Conservation (phyloP, 92 coral and sea anemone genomes). For the Actinernus sp. region DNA sequence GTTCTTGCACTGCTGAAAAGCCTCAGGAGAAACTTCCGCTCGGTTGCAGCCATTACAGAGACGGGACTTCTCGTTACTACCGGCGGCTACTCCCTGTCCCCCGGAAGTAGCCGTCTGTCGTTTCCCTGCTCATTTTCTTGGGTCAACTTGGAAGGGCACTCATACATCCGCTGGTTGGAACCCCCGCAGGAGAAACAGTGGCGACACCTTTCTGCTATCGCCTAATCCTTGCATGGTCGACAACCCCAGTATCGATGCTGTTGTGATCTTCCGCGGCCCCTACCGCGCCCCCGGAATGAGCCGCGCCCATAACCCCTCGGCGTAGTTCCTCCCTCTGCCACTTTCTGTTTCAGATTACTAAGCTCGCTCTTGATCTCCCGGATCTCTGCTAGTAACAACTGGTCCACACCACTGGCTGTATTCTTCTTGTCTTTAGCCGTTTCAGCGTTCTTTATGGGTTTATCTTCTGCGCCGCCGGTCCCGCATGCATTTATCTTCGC, state of each 20-base stretch:
- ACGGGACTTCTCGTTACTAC: conserved; percentile 39
- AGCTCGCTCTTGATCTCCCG: conserved; percentile 52
- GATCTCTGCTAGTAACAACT: conserved; percentile 35
- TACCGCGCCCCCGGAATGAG: conserved; percentile 7
- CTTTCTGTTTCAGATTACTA: conserved; percentile 36
- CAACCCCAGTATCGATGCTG: conserved; percentile 25
- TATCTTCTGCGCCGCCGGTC: conserved; percentile 3
- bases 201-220: conserved; percentile 51
- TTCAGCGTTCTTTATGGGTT: not conserved
- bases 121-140: conserved; percentile 45
- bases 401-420: conserved; percentile 17
- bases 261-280: conserved; percentile 13
- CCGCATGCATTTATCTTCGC: conserved; percentile 45
- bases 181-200: conserved; percentile 60
- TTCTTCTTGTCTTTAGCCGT: conserved; percentile 16
- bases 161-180: conserved; percentile 44
- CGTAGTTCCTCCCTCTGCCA: conserved; percentile 26
- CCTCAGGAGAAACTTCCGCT: conserved; percentile 3
- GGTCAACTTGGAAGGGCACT: conserved; percentile 18
- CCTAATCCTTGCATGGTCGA: conserved; percentile 33
- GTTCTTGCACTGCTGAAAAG: conserved; percentile 27
- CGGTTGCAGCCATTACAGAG: conserved; percentile 35
- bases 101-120: conserved; percentile 52
- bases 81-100: conserved; percentile 66
- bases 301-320: conserved; percentile 7